Base-by-base conservation (phyloP, 1,140 invertebrate genomes). In the Ctenoplectra terminalis region DNA sequence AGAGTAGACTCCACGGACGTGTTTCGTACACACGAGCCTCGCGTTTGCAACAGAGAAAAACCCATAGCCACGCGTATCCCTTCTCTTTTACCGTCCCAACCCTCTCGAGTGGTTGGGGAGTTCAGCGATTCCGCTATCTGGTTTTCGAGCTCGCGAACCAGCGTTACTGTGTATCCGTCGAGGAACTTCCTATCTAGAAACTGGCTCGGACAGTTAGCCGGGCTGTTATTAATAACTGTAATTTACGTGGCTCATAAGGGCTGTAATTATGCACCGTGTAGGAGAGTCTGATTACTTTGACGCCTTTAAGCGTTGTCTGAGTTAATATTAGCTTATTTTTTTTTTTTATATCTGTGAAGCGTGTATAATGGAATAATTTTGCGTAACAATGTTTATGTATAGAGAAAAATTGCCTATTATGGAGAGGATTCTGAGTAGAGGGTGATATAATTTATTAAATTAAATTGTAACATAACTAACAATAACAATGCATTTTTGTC, bases 131-230 rank as follows among this genome's bases (percentile, higher is more conserved):
- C 29, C 29, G 0, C 37, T 77, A 77, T 48, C 69, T 58, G 50
- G 40, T 34, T 67, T 15, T 60, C 37, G 66, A 54, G 82, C 63
- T 34, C 26, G n/a, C n/a, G n/a, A n/a, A n/a, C n/a, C 50, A 46
- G 17, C 1, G 54, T 34, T 80, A 29, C 43, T 8, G 48, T 48
- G n/a, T n/a, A 70, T 64, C 74, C 60, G 72, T 29, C 13, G 40
- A 6, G 13, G 43, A 34, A 85, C 67, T 80, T 54, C 50, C 48
- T 80, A 69, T 79, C 48, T 56, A 40, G 31, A 9, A 84, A 80
- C 43, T 74, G 46, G 20, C 37, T 54, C 29, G 74, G 60, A 75
- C n/a, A 67, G 63, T 54, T 69, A 29, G 56, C 6, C 31, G 2
- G 43, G 7, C n/a, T 26, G 52, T 69, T 77, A 77, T 69, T 77